These are phyloP conservation scores for Acrossocheilus fasciatus DNA, from an alignment of 2,797 vertebrate genomes.

Conservation along the genomic window DNA sequence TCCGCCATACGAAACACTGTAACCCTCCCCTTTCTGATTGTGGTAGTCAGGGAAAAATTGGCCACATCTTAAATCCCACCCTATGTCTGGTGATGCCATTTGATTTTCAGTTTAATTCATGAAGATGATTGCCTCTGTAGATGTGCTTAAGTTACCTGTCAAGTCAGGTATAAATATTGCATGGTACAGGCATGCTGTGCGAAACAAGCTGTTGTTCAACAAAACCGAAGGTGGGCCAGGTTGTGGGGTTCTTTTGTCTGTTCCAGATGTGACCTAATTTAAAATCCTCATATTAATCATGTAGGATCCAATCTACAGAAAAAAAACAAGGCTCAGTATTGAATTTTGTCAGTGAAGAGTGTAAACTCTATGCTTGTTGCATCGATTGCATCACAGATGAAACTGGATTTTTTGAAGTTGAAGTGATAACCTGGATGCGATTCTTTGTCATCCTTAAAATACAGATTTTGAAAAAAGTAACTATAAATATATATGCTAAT, in stretches of 20 bases:
- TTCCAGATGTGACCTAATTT: conserved; percentile 50
- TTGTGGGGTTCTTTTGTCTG: conserved; percentile 19
- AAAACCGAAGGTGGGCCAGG: conserved; percentile 5
- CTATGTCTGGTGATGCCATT: conserved; percentile 23
- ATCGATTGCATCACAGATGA: neutral
- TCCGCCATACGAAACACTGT: neutral
- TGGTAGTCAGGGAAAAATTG: conserved; percentile 6
- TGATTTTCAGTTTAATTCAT: conserved; percentile 52
- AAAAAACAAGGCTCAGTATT: conserved; percentile 3
- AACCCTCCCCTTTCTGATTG: neutral
- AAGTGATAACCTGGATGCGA: neutral
- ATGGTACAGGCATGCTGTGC: conserved; percentile 10
- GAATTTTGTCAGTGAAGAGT: neutral
- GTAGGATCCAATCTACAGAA: conserved; percentile 9
- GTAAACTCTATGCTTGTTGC: neutral
- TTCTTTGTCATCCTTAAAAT: neutral
- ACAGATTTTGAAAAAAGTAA: neutral
- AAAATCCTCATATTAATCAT: conserved; percentile 43
- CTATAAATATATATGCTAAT: neutral
- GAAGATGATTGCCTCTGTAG: conserved; percentile 48
- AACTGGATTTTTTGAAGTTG: neutral
- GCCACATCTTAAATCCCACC: conserved; percentile 26
- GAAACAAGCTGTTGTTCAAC: conserved; percentile 26
- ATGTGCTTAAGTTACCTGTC: conserved; percentile 41
- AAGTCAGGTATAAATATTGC: conserved; percentile 42